phyloP scores from a whole-genome alignment of 1,140 invertebrate genomes.

The Panagrolaimus sp. region DNA sequence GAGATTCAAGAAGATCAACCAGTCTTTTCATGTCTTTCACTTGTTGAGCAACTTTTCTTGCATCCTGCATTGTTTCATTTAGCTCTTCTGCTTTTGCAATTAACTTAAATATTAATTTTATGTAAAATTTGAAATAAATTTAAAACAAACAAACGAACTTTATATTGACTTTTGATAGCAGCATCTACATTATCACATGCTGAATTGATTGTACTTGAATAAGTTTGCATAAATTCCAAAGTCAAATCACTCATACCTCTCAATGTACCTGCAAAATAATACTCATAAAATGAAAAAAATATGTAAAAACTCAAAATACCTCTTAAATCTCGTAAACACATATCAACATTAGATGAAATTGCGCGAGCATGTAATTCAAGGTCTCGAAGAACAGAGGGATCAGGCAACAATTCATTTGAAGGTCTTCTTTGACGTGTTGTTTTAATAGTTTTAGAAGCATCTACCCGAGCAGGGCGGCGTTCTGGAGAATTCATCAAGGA shows the following conservation, averaged over 20 bases:
- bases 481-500: slow-evolving; percentile 6
- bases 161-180: slow-evolving; percentile 9
- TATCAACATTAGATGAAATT: slow-evolving; percentile 13
- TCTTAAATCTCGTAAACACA: slow-evolving; percentile 12
- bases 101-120: background rate
- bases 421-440: slow-evolving; percentile 3
- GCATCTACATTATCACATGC: slow-evolving; percentile 11
- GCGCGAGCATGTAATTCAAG: slow-evolving; percentile 11
- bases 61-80: slow-evolving; percentile 6
- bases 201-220: background rate
- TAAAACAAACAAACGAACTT: background rate
- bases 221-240: slow-evolving; percentile 18
- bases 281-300: background rate
- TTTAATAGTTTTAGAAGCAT: background rate
- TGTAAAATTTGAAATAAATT: slow-evolving; percentile 10
- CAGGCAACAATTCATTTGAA: background rate
- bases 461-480: slow-evolving; percentile 1
- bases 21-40: slow-evolving; percentile 7
- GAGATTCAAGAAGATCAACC: slow-evolving; percentile 8
- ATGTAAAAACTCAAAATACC: background rate
- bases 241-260: slow-evolving; percentile 8
- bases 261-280: slow-evolving; percentile 1
- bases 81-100: slow-evolving; percentile 15
- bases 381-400: slow-evolving; percentile 5
- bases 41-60: slow-evolving; percentile 15